Conservation (phyloP, 2,113 vertebrate species). For the Peromyscus californicus region DNA sequence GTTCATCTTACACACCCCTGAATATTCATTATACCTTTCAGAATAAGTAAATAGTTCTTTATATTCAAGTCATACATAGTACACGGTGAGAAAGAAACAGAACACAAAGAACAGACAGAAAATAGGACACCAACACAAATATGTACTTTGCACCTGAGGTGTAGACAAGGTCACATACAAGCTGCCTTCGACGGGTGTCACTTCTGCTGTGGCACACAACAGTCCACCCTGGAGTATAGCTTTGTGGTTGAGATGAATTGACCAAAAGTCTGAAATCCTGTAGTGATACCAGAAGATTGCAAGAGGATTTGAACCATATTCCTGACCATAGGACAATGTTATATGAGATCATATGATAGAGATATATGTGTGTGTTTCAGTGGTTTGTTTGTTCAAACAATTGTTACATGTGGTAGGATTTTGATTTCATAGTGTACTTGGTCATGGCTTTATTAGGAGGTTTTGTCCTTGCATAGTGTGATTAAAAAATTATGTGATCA, state of each 20-base stretch:
- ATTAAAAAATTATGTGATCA: background rate
- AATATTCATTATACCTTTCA: background rate
- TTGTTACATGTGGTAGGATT: background rate
- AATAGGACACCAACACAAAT: background rate
- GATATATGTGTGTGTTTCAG: background rate
- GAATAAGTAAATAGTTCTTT: background rate
- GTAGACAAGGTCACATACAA: rapidly evolving
- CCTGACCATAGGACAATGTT: rapidly evolving
- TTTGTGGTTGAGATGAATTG: rapidly evolving
- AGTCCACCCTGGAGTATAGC: no score
- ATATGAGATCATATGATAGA: background rate
- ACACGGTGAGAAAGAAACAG: background rate
- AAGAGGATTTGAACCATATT: background rate
- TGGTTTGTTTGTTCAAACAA: background rate
- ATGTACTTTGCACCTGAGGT: background rate
- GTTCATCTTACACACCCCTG: background rate
- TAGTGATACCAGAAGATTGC: background rate
- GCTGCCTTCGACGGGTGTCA: rapidly evolving
- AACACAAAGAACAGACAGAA: background rate
- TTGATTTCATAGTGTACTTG: background rate
- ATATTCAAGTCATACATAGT: background rate
- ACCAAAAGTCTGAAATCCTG: background rate
- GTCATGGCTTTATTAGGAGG: background rate
- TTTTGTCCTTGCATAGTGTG: background rate
- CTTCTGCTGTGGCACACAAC: background rate